Conservation (phyloP, 2,113 vertebrate species). For the Nyctibius bracteatus region DNA sequence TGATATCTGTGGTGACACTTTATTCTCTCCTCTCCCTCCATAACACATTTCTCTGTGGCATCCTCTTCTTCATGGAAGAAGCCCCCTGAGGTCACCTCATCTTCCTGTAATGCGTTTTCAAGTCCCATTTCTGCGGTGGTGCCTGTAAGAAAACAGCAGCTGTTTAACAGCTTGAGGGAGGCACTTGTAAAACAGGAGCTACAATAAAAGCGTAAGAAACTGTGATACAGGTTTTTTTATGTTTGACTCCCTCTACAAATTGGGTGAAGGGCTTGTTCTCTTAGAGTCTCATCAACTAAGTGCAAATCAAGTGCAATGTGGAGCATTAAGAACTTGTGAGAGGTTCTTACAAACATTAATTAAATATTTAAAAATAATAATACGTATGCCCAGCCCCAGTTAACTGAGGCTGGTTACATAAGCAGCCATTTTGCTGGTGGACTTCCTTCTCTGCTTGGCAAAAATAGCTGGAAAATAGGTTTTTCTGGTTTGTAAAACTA, state of each 20-base stretch:
- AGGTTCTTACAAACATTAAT: not conserved
- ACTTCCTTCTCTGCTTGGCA: not conserved
- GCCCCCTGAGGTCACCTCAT: not conserved
- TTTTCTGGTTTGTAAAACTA: not conserved
- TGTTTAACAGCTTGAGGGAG: not conserved
- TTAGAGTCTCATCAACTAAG: not conserved
- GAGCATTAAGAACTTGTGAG: not conserved
- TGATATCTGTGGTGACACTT: not conserved
- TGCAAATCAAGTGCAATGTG: not conserved
- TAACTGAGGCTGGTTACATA: not conserved
- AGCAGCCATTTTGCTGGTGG: not conserved
- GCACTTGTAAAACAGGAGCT: not conserved
- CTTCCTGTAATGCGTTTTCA: not conserved
- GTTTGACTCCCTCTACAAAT: not conserved
- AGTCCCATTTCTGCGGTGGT: not conserved
- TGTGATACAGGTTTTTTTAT: not conserved
- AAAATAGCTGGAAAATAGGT: not conserved
- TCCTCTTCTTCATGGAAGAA: not conserved
- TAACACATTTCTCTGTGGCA: not conserved
- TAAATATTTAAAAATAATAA: conserved; percentile 18
- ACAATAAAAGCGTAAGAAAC: not conserved
- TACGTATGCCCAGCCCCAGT: not conserved
- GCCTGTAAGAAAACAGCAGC: not conserved
- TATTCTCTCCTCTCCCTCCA: not conserved
- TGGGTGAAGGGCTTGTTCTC: not conserved